Conservation (phyloP, 1,140 invertebrate species). For the Cyclina sinensis region DNA sequence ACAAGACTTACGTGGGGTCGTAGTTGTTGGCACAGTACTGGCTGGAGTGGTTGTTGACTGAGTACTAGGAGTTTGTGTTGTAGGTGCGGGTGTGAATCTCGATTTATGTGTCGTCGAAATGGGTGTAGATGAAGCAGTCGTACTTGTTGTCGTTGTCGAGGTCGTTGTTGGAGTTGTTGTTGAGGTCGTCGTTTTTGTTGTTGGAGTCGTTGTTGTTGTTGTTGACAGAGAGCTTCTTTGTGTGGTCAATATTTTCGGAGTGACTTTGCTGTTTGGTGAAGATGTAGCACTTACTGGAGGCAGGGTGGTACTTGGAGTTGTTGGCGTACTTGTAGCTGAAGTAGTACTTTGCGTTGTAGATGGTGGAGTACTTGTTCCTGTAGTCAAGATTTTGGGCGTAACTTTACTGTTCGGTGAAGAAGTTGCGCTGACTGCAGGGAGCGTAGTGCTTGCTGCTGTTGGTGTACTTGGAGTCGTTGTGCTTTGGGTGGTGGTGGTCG, state of each 20-base stretch:
- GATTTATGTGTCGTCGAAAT: neutral
- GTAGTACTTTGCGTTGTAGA: constrained; percentile 4
- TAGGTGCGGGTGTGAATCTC: neutral
- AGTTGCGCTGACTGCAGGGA: neutral
- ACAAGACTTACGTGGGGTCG: neutral
- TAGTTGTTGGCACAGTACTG: neutral
- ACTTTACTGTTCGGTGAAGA: neutral
- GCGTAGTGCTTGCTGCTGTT: neutral
- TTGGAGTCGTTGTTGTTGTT: neutral
- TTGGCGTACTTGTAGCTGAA: neutral
- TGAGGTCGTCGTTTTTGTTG: neutral
- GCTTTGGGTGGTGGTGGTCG: neutral
- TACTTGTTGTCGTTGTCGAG: neutral
- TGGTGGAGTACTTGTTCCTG: constrained; percentile 1
- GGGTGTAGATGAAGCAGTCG: neutral
- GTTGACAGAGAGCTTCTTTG: too few relatives aligned
- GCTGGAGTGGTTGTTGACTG: neutral
- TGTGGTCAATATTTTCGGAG: neutral
- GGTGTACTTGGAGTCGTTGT: neutral
- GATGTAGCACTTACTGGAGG: neutral
- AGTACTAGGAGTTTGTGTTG: neutral
- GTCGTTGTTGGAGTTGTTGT: neutral
- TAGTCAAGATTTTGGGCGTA: neutral
- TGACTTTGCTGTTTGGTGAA: neutral
- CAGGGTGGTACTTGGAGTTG: neutral